A percentile compares a stretch with the other conserved stretches of the same genome.
phyloP scores from a whole-genome alignment of 1,140 invertebrate genomes.

The Drosophila melanogaster region DNA sequence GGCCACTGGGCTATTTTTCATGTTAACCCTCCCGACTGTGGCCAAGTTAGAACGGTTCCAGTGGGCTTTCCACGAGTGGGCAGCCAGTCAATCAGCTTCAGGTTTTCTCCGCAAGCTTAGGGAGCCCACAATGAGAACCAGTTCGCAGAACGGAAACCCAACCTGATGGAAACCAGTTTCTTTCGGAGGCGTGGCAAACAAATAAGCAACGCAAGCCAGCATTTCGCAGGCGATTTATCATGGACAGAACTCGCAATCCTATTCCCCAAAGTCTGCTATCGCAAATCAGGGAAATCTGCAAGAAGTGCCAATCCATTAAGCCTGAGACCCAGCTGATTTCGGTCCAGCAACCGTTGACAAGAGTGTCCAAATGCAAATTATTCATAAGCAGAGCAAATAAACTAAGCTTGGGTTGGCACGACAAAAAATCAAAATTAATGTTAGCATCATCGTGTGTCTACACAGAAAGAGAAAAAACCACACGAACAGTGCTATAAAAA shows the following conservation, averaged over 20 bases:
- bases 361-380: conserved; percentile 44
- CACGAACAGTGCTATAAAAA: not conserved
- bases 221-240: conserved; percentile 44
- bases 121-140: conserved; percentile 26
- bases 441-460: conserved; percentile 13
- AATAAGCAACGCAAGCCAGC: conserved; percentile 24
- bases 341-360: conserved; percentile 22
- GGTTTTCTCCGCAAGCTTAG: conserved; percentile 26
- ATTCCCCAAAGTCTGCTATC: conserved; percentile 10
- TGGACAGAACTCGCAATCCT: conserved; percentile 8
- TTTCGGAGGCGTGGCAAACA: conserved; percentile 24
- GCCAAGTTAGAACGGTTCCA: conserved; percentile 32
- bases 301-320: conserved; percentile 2
- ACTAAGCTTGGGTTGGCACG: conserved; percentile 18
- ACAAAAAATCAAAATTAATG: conserved; percentile 26
- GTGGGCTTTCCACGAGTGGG: conserved; percentile 26
- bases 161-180: conserved; percentile 44
- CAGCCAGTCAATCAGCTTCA: conserved; percentile 38
- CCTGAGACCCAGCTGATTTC: conserved; percentile 14
- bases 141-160: conserved; percentile 39
- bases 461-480: not conserved
- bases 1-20: conserved; percentile 1
- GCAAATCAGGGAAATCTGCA: conserved; percentile 2
- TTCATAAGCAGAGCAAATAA: conserved; percentile 46
- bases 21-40: conserved; percentile 1